Base-by-base conservation (phyloP, 2,797 vertebrate species). In the Buceros bicornis region DNA sequence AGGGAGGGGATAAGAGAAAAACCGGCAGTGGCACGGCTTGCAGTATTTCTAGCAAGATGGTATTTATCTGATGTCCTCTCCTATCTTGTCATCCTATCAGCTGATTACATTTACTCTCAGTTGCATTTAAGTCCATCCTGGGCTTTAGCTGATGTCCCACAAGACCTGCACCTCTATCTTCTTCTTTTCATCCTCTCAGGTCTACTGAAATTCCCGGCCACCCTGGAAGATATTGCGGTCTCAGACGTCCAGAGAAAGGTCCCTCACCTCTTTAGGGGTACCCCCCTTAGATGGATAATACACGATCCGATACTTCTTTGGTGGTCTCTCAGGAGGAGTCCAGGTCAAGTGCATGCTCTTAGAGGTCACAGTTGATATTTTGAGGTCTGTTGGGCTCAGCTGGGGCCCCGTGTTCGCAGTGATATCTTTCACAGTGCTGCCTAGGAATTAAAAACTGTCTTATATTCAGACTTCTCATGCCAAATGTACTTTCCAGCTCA, bases 261-360 rank as follows among this genome's bases (percentile, higher is more conserved):
- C 7, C 37, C 98, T 98, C 90, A 99, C 99, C 99, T 99, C 99
- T 72, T 98, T 98, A 31, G 98, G 97, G 43, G 50, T 97, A 28
- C 98, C 98, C 4, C 99, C 98, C 94, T 98, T 98, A 2, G 98
- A 98, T 10, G 98, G 99, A 60, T 98, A 98, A 97, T 99, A 99
- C 37, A 99, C 98, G 79, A 99, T 97, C 65, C 98, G 97, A 88
- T 99, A 99, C 97, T 98, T 99, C 81, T 98, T 98, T 10, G 99
- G 98, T 6, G 71, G 76, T 21, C 97, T 97, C 5, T 76, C 48
- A 15, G 99, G 98, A 35, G 98, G 98, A 28, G 90, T 99, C 99
- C 99, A 99, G 96, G 98, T 98, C 87, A 99, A 97, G 78, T 96
- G 97, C 96, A 99, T 97, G 70, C 98, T 98, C 94, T 98, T 98